phyloP scores from a whole-genome alignment of 2,113 vertebrate genomes.

The Syngnathus floridae region DNA sequence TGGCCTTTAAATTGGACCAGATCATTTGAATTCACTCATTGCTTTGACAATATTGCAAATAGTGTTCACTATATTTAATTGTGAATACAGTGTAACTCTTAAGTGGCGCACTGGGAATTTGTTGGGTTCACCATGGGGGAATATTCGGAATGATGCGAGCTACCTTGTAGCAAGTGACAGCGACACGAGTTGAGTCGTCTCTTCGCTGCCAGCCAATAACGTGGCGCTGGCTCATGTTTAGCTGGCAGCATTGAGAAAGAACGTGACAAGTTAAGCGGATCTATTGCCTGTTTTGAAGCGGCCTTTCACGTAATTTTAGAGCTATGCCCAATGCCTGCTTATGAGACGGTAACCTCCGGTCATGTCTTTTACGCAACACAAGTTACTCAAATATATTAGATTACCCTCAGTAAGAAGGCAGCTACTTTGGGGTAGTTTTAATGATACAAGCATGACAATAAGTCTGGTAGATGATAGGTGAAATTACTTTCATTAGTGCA shows the following conservation, averaged over 20 bases:
- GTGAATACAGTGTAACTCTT: background rate
- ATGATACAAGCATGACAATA: constrained; percentile 7
- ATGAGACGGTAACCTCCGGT: constrained; percentile 33
- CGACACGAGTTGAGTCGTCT: constrained; percentile 51
- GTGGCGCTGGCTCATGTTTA: constrained; percentile 49
- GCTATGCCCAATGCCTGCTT: constrained; percentile 40
- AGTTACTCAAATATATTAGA: constrained; percentile 14
- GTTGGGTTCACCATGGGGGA: constrained; percentile 22
- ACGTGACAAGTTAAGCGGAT: constrained; percentile 64
- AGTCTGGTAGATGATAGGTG: background rate
- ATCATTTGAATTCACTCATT: background rate
- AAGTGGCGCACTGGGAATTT: constrained; percentile 11
- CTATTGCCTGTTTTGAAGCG: constrained; percentile 52
- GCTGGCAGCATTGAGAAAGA: constrained; percentile 60
- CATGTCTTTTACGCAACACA: constrained; percentile 35
- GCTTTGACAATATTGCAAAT: background rate
- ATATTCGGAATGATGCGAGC: constrained; percentile 40
- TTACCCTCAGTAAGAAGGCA: constrained; percentile 12
- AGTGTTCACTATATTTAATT: background rate
- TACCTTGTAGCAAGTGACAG: constrained; percentile 41
- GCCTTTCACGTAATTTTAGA: constrained; percentile 59
- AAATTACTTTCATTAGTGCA: constrained; percentile 17
- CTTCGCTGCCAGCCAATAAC: constrained; percentile 39
- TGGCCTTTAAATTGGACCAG: background rate
- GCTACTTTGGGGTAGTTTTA: constrained; percentile 4